Percentiles rank a stretch among this genome's conserved stretches.
Evolutionary conservation across 2,113 vertebrate genomes (phyloP).

Genomic region (Zosterops japonicus): DNA sequence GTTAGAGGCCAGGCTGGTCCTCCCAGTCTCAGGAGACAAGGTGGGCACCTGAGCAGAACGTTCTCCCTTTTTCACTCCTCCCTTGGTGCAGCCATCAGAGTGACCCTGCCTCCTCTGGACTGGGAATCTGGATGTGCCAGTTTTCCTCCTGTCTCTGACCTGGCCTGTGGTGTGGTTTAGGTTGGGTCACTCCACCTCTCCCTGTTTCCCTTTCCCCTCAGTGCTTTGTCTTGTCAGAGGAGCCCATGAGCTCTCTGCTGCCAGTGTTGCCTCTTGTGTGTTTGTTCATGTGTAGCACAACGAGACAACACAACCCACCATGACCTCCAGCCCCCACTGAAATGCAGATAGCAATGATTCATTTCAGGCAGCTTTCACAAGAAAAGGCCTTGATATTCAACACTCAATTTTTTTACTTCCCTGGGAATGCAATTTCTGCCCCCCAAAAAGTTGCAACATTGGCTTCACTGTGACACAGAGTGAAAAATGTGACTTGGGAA

Average conservation of each 20-base stretch:
- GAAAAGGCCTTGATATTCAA: not conserved
- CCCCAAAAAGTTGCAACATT: not conserved
- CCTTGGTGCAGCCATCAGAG: not conserved
- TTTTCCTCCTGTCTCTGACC: not conserved
- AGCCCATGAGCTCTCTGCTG: not conserved
- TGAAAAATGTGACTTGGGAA: not conserved
- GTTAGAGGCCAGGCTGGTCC: not conserved
- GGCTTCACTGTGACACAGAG: not conserved
- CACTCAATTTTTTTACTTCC: not conserved
- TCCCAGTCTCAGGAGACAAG: not conserved
- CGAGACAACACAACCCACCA: rapidly evolving
- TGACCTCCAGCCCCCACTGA: not conserved
- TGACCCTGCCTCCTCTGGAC: rapidly evolving
- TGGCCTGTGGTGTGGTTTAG: not conserved
- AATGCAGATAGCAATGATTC: not conserved
- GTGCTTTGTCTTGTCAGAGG: not conserved
- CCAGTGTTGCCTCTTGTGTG: not conserved
- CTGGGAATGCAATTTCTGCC: not conserved
- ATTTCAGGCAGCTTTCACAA: not conserved
- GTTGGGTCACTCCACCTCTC: not conserved
- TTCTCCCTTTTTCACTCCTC: not conserved
- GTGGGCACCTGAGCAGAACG: not conserved
- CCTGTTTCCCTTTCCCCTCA: not conserved
- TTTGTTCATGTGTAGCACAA: not conserved
- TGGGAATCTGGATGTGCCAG: not conserved